A percentile compares a stretch with the other conserved stretches of the same genome.
phyloP scores from a whole-genome alignment of 2,888 invertebrate genomes.

The Drosophila macrospina region DNA sequence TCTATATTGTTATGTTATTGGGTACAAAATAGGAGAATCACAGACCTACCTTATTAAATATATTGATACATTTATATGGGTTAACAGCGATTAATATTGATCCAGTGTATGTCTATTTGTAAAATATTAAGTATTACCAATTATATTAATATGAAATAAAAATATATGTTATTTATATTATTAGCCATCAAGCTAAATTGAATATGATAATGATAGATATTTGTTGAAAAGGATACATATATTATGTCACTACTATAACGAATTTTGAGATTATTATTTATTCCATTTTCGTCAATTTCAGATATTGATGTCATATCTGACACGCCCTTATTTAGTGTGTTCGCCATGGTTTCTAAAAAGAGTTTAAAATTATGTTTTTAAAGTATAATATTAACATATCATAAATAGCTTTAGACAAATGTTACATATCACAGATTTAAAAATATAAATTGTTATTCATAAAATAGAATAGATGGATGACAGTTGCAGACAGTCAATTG shows the following conservation, averaged over 20 bases:
- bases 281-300: conserved; percentile 94
- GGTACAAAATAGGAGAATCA: no score
- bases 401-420: background rate
- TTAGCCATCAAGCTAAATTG: background rate
- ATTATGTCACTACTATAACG: conserved; percentile 94
- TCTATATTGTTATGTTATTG: no score
- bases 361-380: background rate
- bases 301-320: conserved; percentile 97
- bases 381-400: background rate
- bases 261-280: conserved; percentile 93
- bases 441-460: no score
- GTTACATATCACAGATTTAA: background rate
- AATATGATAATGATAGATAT: no score
- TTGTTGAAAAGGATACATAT: conserved; percentile 92
- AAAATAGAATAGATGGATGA: no score
- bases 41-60: conserved; percentile 93
- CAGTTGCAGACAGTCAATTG: no score
- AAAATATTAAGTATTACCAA: conserved; percentile 35
- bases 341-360: conserved; percentile 77
- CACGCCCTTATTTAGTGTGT: conserved; percentile 89
- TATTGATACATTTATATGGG: conserved; percentile 96
- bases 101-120: conserved; percentile 94
- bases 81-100: conserved; percentile 97
- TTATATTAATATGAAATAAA: background rate
- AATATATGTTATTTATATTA: background rate